Conservation (phyloP, 2,888 invertebrate species). For the Eristalinus aeneus region DNA sequence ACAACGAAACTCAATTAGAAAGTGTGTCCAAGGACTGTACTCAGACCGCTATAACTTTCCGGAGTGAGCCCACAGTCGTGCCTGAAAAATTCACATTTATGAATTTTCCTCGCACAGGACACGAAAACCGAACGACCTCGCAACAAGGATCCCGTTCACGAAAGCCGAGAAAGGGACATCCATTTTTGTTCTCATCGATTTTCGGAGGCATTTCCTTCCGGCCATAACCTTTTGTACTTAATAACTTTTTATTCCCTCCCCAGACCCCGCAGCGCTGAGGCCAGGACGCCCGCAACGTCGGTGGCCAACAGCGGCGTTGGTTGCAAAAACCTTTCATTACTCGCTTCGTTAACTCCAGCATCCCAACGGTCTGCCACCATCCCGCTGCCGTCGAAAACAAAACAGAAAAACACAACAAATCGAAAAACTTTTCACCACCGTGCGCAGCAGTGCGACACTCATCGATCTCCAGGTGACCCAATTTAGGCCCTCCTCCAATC, state of each 20-base stretch:
- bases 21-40: neutral
- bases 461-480: conserved; percentile 39
- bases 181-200: conserved; percentile 48
- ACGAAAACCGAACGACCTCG: neutral
- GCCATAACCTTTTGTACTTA: conserved; percentile 55
- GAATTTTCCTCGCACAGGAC: neutral
- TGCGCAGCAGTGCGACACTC: neutral
- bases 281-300: neutral
- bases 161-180: neutral
- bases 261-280: neutral
- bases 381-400: neutral
- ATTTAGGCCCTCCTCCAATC: neutral
- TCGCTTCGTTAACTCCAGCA: conserved; percentile 30
- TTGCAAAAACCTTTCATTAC: conserved; percentile 41
- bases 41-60: neutral
- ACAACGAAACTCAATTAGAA: conserved; percentile 35
- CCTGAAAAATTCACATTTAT: neutral
- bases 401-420: neutral
- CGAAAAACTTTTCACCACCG: conserved; percentile 1
- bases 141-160: neutral
- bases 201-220: conserved; percentile 42
- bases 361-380: neutral
- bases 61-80: neutral
- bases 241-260: conserved; percentile 33
- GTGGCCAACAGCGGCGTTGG: conserved; percentile 5